Evolutionary conservation across 2,797 vertebrate genomes (phyloP), one percentile per base, ranked within the genome.

Genomic region (Manis javanica): DNA sequence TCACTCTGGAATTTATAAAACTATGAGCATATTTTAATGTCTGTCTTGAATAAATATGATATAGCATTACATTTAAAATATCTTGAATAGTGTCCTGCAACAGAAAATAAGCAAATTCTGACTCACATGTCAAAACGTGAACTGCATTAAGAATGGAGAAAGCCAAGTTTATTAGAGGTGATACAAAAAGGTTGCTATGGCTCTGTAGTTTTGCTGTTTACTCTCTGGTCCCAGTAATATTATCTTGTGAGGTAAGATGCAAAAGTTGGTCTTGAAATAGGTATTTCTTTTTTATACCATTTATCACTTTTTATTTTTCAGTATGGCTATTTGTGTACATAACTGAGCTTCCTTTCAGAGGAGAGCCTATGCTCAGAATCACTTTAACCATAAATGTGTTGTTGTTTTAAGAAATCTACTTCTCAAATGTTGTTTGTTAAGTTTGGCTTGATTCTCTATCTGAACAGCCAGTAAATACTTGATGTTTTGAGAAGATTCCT

Each of bases 81-180:
- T 21, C 0, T 29, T 87, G 49, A 81, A 63, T 75, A 88, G 24
- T 82, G 29, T 49, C 53, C 39, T 68, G 46, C 34, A 93, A 34
- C 53, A 77, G 29, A 92, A 2, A 68, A 82, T 5, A 91, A 78
- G 53, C 39, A 82, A 42, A 23, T 15, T n/a, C 63, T 42, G 89
- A 94, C 91, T 95, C 49, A 82, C 46, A 51, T 59, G 64, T 90
- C 92, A 87, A 75, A 85, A 91, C 92, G 7, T 83, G 10, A 81
- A 59, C 81, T 26, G 18, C 2, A 69, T 37, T 91, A 46, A 18
- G 24, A 85, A 86, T 46, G 15, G 29, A 74, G 75, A 74, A 46
- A 95, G 37, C 8, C 2, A 16, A 63, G 24, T 13, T 97, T 66
- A 91, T 64, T 87, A 96, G 83, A 77, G 3, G 2, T 9, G 2